Evolutionary conservation across 2,797 vertebrate genomes (phyloP).

Genomic region (Periophthalmus magnuspinnatus): DNA sequence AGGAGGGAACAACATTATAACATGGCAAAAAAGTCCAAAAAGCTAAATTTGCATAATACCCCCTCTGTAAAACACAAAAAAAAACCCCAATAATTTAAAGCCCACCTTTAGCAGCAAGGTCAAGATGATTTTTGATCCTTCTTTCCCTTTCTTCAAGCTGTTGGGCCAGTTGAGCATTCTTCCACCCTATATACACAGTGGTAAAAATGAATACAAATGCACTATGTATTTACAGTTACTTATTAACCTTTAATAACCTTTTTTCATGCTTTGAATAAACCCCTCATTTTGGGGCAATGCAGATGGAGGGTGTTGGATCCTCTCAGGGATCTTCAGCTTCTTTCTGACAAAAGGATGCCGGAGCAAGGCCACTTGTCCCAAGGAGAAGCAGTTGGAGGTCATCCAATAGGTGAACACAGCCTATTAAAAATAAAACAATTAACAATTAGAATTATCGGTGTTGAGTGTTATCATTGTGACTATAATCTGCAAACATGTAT

Average conservation of each 20-base stretch:
- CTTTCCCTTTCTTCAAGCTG: slow-evolving; percentile 81
- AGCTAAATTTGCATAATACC: no score
- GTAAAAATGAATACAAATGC: neutral
- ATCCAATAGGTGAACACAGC: slow-evolving; percentile 90
- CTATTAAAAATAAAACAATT: slow-evolving; percentile 54
- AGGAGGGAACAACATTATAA: no score
- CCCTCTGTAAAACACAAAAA: no score
- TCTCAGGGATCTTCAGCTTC: slow-evolving; percentile 77
- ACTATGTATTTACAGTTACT: neutral
- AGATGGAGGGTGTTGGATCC: slow-evolving; percentile 67
- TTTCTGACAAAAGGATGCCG: slow-evolving; percentile 77
- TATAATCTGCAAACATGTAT: neutral
- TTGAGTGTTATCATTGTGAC: neutral
- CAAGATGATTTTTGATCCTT: slow-evolving; percentile 84
- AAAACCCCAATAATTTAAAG: no score
- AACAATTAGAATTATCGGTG: neutral
- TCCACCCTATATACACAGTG: slow-evolving; percentile 78
- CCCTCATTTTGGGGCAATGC: slow-evolving; percentile 71
- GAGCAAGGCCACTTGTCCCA: slow-evolving; percentile 83
- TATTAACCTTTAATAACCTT: slow-evolving; percentile 61
- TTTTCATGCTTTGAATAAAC: slow-evolving; percentile 79
- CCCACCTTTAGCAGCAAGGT: slow-evolving; percentile 84
- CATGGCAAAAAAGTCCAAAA: no score
- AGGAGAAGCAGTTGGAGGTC: slow-evolving; percentile 87
- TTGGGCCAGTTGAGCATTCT: slow-evolving; percentile 80